These are phyloP conservation scores for Carabus problematicus DNA, from an alignment of 2,888 invertebrate genomes.

Conservation along the genomic window DNA sequence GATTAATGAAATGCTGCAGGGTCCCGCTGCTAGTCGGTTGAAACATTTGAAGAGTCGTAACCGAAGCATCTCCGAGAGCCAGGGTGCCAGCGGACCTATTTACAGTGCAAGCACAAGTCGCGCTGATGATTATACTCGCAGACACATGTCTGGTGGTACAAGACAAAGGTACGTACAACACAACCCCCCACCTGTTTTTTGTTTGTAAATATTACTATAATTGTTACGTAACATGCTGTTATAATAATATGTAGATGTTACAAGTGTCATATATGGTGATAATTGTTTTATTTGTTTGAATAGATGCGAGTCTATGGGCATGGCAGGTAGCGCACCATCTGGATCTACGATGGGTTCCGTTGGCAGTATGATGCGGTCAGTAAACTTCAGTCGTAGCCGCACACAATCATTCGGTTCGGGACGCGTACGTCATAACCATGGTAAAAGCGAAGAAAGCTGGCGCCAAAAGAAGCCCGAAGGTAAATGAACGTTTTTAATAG, in stretches of 20 bases:
- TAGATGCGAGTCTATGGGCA: conserved; percentile 52
- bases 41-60: conserved; percentile 65
- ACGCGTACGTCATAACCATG: conserved; percentile 45
- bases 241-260: conserved; percentile 1
- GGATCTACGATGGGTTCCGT: conserved; percentile 46
- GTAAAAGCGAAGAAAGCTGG: conserved; percentile 33
- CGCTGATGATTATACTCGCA: conserved; percentile 44
- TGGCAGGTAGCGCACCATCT: conserved; percentile 58
- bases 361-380: conserved; percentile 47
- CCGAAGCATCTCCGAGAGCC: conserved; percentile 73
- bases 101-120: conserved; percentile 41
- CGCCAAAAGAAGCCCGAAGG: conserved; percentile 37
- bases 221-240: background rate
- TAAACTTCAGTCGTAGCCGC: conserved; percentile 51
- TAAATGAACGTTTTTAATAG: background rate
- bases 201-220: too few species aligned
- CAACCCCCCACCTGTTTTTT: too few species aligned
- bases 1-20: conserved; percentile 67
- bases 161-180: conserved; percentile 44
- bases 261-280: conserved; percentile 5
- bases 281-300: conserved; percentile 28
- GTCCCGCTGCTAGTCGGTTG: conserved; percentile 59
- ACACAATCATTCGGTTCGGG: conserved; percentile 58
- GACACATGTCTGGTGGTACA: conserved; percentile 45
- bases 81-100: conserved; percentile 44